phyloP scores from a whole-genome alignment of 2,888 invertebrate genomes.

The Drosophila monieri region DNA sequence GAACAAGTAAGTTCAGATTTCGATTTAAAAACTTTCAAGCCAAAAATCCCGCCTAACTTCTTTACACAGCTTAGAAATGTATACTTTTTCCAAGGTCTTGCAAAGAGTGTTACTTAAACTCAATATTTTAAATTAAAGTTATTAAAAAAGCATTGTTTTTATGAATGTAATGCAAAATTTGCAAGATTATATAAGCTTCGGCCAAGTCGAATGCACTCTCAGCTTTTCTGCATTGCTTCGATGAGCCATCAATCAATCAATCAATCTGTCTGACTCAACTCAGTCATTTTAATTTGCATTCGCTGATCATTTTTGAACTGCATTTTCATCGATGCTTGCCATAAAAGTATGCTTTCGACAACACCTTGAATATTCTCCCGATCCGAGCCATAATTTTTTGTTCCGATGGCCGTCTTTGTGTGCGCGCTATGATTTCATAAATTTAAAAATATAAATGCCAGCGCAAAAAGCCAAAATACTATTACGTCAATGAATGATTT shows the following conservation, averaged over 20 bases:
- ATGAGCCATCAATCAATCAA: constrained; percentile 25
- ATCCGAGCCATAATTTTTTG: constrained; percentile 19
- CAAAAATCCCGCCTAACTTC: constrained; percentile 48
- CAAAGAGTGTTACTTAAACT: not conserved
- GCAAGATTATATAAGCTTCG: constrained; percentile 30
- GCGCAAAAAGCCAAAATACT: constrained; percentile 40
- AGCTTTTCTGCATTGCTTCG: constrained; percentile 12
- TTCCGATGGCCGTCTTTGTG: constrained; percentile 7
- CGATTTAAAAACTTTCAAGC: not conserved
- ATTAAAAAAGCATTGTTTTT: too few relatives aligned
- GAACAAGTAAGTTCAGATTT: constrained; percentile 90
- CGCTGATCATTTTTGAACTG: constrained; percentile 35
- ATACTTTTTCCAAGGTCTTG: constrained; percentile 6
- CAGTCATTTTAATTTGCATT: constrained; percentile 22
- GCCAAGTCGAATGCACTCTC: constrained; percentile 13
- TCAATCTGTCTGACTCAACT: constrained; percentile 12
- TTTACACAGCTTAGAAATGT: constrained; percentile 15
- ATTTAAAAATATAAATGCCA: constrained; percentile 70
- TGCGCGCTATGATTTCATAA: constrained; percentile 72
- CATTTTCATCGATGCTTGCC: constrained; percentile 33
- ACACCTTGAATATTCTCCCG: constrained; percentile 53
- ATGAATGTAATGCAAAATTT: constrained; percentile 1
- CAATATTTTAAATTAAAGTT: too few relatives aligned
- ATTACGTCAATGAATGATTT: constrained; percentile 74
- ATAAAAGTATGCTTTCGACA: constrained; percentile 28